Evolutionary conservation across 2,113 vertebrate genomes (phyloP), one percentile per base, ranked within the genome.

Genomic region (Colistium nudipinnis): DNA sequence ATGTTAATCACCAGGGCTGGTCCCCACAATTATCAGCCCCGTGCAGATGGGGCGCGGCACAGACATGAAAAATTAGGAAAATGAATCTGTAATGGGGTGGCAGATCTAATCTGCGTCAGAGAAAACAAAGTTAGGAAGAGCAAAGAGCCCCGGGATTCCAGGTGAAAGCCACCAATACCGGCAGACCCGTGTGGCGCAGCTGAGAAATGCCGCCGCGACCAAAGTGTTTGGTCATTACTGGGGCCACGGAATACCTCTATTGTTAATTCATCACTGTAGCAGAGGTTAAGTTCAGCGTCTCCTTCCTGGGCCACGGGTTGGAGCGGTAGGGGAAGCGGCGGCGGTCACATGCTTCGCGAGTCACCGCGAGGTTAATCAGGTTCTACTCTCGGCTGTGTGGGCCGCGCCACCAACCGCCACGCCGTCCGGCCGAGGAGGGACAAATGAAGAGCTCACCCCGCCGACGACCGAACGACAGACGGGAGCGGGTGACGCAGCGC

Each of bases 21-120:
- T 95, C 96, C 97, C 95, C 91, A 96, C 97, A 99, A 98, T 99
- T 99, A 98, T 99, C 98, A 99, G 96, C 93, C 95, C 94, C 92
- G 95, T 96, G 96, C 98, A 99, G 98, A 98, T 98, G 98, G 97
- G 96, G 95, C 94, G 94, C 94, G 91, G 96, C 93, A 94, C 95
- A 97, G 98, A 99, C 98, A 98, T 99, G 98, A 99, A 99, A 99
- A 99, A 98, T 98, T 99, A 98, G 96, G 96, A 99, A 99, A 99
- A 99, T 98, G 96, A 98, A 98, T 99, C 97, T 95, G 97, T 98
- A 98, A 99, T 99, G 97, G 96, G 96, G 95, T 98, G 97, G 97
- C 96, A 98, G 98, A 99, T 98, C 97, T 98, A 98, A 99, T 99
- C 98, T 98, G 95, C 94, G 95, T 98, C 96, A 96, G 92, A 93